Conservation (phyloP, 2,888 invertebrate genomes). For the Heliconius aoede region DNA sequence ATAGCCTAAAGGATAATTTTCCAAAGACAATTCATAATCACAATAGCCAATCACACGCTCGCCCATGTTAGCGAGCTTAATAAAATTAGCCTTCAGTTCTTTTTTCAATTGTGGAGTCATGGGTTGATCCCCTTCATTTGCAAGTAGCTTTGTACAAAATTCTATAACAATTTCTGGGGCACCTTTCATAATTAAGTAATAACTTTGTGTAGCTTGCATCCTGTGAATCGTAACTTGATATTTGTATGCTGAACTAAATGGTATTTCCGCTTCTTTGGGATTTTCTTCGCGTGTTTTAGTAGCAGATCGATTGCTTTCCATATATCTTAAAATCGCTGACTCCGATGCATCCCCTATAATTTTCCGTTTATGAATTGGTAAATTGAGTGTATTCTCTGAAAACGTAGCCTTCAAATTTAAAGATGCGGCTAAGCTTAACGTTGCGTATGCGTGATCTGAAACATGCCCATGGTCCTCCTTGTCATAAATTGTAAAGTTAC, state of each 20-base stretch:
- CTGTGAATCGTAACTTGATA: constrained; percentile 88
- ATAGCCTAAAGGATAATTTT: constrained; percentile 78
- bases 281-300: constrained; percentile 75
- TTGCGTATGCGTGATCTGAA: constrained; percentile 60
- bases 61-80: constrained; percentile 92
- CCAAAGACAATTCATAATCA: constrained; percentile 85
- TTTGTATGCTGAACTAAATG: constrained; percentile 88
- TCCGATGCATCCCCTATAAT: constrained; percentile 89
- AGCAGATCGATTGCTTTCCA: constrained; percentile 85
- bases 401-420: constrained; percentile 90
- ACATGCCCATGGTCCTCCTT: constrained; percentile 84
- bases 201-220: constrained; percentile 73
- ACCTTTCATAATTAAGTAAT: constrained; percentile 89
- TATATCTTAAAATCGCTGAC: constrained; percentile 86
- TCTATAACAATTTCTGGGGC: constrained; percentile 89
- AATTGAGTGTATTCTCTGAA: constrained; percentile 77
- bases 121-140: constrained; percentile 79
- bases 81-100: constrained; percentile 86
- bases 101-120: constrained; percentile 79
- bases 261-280: constrained; percentile 85
- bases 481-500: constrained; percentile 85
- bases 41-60: constrained; percentile 94
- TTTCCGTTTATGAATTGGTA: constrained; percentile 76
- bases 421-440: constrained; percentile 81
- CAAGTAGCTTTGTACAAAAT: constrained; percentile 82